Base-by-base conservation (phyloP, 2,888 invertebrate genomes). In the Micoletzkya japonica region DNA sequence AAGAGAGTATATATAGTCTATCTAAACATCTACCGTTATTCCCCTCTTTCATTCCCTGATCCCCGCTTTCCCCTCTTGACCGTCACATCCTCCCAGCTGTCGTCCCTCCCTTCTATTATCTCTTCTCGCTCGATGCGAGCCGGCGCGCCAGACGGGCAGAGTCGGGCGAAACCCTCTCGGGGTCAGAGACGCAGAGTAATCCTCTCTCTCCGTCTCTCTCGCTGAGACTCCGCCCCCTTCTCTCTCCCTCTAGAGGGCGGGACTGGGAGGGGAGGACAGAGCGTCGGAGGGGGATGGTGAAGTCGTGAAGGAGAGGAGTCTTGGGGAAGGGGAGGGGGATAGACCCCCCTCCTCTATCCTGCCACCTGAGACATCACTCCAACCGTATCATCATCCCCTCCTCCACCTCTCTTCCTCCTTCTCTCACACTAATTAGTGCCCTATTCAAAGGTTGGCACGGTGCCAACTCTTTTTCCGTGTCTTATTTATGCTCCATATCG, bases 111-210 rank as follows among this genome's bases (percentile, higher is more conserved):
- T 24, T n/a, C 54, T 24, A 54, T 54, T 54, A 54, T 54, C 54
- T 54, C 26, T 24, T 20, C 54, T 24, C 24, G 7, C 54, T 66
- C 64, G 52, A 66, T 66, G 39, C 64, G 32, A 4, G 39, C 63
- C 20, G 50, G 64, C 50, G 64, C 28, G 64, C 10, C 54, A 66
- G 64, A 66, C 54, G 32, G 37, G 10, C 50, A 54, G 64, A 30
- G 64, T 6, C 6, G 34, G 26, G 20, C 44, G n/a, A n/a, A n/a
- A n/a, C n/a, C n/a, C n/a, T n/a, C n/a, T n/a, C n/a, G n/a, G 36
- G 64, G 30, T 10, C 3, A 63, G 63, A 60, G 60, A 30, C 26
- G 34, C 57, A 57, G 57, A 57, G 57, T 57, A 57, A 57, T 57
- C 57, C 4, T 26, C 17, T 7, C 10, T 24, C 44, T 10, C 44